Conservation (phyloP, 23 tunicate genomes). For the Aplidium turbinatum region DNA sequence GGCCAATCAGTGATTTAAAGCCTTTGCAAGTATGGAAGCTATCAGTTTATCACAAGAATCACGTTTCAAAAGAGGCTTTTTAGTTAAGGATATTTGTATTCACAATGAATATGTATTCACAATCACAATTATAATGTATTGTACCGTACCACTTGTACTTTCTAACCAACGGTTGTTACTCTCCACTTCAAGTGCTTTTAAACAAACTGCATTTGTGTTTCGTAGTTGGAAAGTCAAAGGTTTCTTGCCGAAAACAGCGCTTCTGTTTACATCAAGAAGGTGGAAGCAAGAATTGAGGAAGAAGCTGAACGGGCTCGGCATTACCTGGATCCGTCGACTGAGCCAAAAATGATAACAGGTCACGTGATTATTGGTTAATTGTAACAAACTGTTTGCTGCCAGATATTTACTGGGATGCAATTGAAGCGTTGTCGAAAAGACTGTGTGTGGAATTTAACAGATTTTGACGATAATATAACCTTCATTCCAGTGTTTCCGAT, state of each 20-base stretch:
- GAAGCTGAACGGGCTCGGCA: slow-evolving; percentile 99
- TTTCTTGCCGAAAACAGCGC: slow-evolving; percentile 96
- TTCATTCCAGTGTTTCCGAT: too few relatives aligned
- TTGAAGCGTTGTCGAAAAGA: too few relatives aligned
- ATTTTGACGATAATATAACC: too few relatives aligned
- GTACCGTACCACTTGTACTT: background rate
- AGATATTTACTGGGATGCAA: too few relatives aligned
- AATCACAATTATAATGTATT: background rate
- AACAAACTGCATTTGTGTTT: too few relatives aligned
- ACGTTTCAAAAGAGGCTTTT: background rate
- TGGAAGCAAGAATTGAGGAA: slow-evolving; percentile 94
- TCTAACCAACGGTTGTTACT: too few relatives aligned
- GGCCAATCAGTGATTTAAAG: too few relatives aligned
- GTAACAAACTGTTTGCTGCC: too few relatives aligned
- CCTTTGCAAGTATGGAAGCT: too few relatives aligned
- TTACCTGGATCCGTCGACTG: slow-evolving; percentile 96
- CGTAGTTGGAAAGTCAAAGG: slow-evolving; percentile 86
- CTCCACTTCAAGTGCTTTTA: too few relatives aligned
- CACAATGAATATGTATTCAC: background rate
- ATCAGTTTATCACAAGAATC: background rate
- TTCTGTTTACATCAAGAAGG: slow-evolving; percentile 96
- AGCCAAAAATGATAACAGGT: slow-evolving; percentile 85
- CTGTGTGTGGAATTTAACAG: too few relatives aligned
- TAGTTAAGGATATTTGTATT: background rate
- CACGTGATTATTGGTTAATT: too few relatives aligned